Evolutionary conservation across 2,113 vertebrate species (phyloP).

Genomic region (Opisthocomus hoazin): DNA sequence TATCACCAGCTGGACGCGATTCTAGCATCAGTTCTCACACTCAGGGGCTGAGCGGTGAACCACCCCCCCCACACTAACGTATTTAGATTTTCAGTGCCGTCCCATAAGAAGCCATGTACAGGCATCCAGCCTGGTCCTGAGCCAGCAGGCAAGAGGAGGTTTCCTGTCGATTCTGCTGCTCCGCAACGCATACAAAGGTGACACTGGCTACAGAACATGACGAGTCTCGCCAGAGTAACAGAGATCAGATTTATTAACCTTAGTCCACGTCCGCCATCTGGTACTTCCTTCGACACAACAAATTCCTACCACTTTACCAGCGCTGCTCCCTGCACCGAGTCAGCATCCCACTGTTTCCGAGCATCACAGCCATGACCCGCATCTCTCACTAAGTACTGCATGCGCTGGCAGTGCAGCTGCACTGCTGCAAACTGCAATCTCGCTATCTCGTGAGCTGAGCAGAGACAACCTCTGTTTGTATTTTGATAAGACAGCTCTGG

Average conservation of each 20-base stretch:
- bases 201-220: background rate
- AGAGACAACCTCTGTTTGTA: background rate
- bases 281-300: background rate
- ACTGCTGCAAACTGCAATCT: background rate
- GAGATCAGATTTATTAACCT: background rate
- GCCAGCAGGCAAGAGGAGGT: background rate
- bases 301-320: background rate
- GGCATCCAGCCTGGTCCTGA: background rate
- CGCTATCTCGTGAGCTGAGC: background rate
- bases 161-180: background rate
- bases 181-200: background rate
- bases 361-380: background rate
- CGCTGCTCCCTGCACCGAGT: background rate
- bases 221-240: background rate
- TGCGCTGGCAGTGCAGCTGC: background rate
- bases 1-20: background rate
- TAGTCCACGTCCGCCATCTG: background rate
- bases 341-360: background rate
- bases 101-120: background rate
- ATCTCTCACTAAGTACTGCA: background rate
- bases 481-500: background rate
- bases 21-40: background rate
- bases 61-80: accelerated
- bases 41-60: background rate
- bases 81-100: background rate